Evolutionary conservation across 2,888 invertebrate genomes (phyloP), one percentile per base, ranked within the genome.

Genomic region (Microchrysa polita): DNA sequence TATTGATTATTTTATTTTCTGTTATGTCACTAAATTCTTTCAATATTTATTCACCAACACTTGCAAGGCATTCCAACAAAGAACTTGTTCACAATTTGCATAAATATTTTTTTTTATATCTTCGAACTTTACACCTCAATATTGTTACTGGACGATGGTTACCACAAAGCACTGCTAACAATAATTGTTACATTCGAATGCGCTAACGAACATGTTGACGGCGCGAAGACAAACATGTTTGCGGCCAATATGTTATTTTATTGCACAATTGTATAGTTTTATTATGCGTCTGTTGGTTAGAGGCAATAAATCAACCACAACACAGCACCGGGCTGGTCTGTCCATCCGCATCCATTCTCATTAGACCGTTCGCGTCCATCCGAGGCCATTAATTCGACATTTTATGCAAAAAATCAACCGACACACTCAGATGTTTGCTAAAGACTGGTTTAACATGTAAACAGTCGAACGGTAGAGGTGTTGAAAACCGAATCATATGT

Each of bases 401-500:
- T 69, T 73, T 63, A 73, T 73, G 73, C 73, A 73, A 73, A 73
- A 73, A 61, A 60, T 53, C 73, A 63, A 73, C 76, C 75, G 76
- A 74, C 73, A 76, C 75, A 73, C 73, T 77, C 77, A 40, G 74
- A 74, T 76, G 77, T 76, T 77, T 76, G 63, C 67, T 61, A 71
- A 76, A 77, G 75, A 77, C 77, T 77, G 77, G 76, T 77, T 77
- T 76, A 57, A 69, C 73, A 73, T 74, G 74, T 74, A 76, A 75
- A 76, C 72, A 73, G 34, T 52, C 53, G 27, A 61, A 34, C 34
- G 73, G 44, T 67, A 67, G 34, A 69, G 72, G 74, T 75, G 57
- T 67, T 72, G 72, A 67, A 53, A 42, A 63, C 53, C 44, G 42
- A 73, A 73, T 63, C 61, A 73, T 53, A 53, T 63, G 53, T 53